These are phyloP conservation scores for Dryadula phaetusa DNA, from an alignment of 2,888 invertebrate genomes.

Conservation along the genomic window DNA sequence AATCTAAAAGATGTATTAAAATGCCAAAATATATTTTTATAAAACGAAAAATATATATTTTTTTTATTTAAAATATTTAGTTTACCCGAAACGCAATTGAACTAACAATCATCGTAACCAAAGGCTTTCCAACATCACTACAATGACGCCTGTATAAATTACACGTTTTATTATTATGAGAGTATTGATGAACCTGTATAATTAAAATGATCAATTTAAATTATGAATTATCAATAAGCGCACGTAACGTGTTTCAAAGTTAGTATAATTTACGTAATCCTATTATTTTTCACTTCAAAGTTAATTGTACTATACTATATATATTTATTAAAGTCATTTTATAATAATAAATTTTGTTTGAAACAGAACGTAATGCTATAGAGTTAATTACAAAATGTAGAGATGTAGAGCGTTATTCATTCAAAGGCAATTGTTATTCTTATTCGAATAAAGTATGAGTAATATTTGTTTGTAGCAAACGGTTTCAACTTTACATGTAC, in stretches of 20 bases:
- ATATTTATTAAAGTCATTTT: not conserved
- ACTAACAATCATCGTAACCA: too few relatives aligned
- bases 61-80: too few relatives aligned
- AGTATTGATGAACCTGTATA: conserved; percentile 1
- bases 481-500: too few relatives aligned
- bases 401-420: not conserved
- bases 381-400: not conserved
- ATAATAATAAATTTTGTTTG: too few relatives aligned
- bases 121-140: too few relatives aligned
- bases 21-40: too few relatives aligned
- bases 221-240: not conserved
- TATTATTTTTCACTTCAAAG: conserved; percentile 1
- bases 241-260: not conserved
- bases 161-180: conserved; percentile 5
- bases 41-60: too few relatives aligned
- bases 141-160: not conserved
- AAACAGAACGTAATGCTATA: not conserved
- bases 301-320: not conserved
- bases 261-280: not conserved
- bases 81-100: too few relatives aligned
- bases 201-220: conserved; percentile 6
- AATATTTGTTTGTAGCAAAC: too few relatives aligned
- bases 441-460: too few relatives aligned
- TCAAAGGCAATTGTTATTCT: not conserved
- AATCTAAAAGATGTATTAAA: too few relatives aligned